These are phyloP conservation scores for Polyommatus iphigenia DNA, from an alignment of 2,888 invertebrate species.

Conservation along the genomic window DNA sequence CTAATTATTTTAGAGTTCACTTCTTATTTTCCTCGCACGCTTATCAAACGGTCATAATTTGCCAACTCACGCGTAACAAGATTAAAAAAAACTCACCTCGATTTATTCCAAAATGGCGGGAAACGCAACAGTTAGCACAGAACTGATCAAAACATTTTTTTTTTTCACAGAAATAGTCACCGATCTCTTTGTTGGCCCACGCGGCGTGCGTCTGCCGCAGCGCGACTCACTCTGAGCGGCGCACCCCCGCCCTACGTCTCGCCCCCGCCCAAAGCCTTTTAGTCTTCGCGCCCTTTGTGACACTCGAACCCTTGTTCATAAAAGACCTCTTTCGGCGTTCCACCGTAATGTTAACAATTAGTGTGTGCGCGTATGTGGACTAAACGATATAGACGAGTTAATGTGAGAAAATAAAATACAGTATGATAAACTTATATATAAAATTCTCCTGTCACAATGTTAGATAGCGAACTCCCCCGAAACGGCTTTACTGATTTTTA, in stretches of 20 bases:
- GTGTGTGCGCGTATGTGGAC: not conserved
- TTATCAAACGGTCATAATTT: not conserved
- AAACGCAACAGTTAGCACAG: constrained; percentile 45
- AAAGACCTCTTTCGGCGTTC: constrained; percentile 53
- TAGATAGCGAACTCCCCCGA: too few species aligned
- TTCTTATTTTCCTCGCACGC: not conserved
- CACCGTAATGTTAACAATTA: constrained; percentile 5
- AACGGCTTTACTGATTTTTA: too few species aligned
- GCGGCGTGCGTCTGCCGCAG: constrained; percentile 73
- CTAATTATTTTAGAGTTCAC: not conserved
- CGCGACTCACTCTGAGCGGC: constrained; percentile 65
- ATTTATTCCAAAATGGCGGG: constrained; percentile 41
- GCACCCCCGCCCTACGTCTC: constrained; percentile 49
- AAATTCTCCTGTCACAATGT: too few species aligned
- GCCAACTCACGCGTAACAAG: not conserved
- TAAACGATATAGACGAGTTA: too few species aligned
- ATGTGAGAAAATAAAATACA: too few species aligned
- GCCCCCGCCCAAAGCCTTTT: constrained; percentile 61
- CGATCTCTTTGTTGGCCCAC: constrained; percentile 50
- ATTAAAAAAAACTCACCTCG: not conserved
- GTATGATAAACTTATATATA: too few species aligned
- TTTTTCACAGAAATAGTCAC: constrained; percentile 55
- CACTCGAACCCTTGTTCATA: constrained; percentile 74
- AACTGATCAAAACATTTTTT: constrained; percentile 60
- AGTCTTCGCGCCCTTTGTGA: constrained; percentile 78